A percentile compares a stretch with the other conserved stretches of the same genome.
phyloP scores from a whole-genome alignment of 1,140 invertebrate species.

The Phymorhynchus buccinoides region DNA sequence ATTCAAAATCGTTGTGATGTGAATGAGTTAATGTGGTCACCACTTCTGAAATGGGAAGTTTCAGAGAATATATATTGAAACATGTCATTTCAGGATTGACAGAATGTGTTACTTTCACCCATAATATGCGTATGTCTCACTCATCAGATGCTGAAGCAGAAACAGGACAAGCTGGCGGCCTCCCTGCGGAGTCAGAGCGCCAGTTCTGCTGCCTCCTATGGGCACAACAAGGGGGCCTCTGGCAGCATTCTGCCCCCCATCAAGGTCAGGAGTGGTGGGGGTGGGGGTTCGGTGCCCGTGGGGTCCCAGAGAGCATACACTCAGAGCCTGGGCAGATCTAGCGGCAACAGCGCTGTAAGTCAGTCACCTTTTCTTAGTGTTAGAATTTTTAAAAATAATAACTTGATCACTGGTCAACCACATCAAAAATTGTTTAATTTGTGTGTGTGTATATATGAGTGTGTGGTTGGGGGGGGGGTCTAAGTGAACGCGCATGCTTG shows the following conservation, averaged over 20 bases:
- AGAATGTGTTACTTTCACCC: too few species aligned
- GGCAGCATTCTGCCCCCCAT: neutral
- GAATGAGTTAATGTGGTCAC: too few species aligned
- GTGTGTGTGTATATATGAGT: too few species aligned
- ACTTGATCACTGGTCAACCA: too few species aligned
- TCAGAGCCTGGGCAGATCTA: neutral
- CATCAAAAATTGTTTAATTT: too few species aligned
- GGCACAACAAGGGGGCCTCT: neutral
- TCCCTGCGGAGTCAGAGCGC: constrained; percentile 15
- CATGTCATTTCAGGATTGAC: too few species aligned
- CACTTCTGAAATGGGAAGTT: neutral
- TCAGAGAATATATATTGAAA: too few species aligned
- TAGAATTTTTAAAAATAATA: too few species aligned
- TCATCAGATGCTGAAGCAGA: constrained; percentile 20
- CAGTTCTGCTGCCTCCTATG: neutral
- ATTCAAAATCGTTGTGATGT: too few species aligned
- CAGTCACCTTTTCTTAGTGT: too few species aligned
- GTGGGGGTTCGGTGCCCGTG: neutral
- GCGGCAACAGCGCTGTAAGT: neutral
- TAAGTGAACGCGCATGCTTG: too few species aligned
- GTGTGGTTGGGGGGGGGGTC: too few species aligned
- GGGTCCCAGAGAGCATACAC: neutral
- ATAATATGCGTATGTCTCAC: neutral
- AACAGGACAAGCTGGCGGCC: neutral
- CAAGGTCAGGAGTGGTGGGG: neutral